phyloP scores from a whole-genome alignment of 2,113 vertebrate genomes.

The Phyllopteryx taeniolatus region DNA sequence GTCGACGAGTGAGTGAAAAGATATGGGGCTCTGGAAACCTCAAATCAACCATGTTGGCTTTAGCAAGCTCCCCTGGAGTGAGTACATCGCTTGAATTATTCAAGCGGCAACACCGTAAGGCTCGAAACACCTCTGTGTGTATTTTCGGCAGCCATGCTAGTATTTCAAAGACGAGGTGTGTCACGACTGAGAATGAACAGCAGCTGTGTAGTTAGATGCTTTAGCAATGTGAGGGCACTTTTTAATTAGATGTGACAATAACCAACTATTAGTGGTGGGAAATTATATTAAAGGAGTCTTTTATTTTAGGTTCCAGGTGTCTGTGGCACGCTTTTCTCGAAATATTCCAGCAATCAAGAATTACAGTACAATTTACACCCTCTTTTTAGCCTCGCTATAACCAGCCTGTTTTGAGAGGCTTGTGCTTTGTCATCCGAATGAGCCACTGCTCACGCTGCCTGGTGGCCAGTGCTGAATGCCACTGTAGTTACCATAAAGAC shows the following conservation, averaged over 20 bases:
- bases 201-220: not conserved
- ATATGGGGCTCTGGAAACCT: slow-evolving; percentile 16
- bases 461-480: no score
- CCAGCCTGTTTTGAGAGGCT: no score
- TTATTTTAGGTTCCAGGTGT: not conserved
- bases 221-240: not conserved
- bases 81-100: slow-evolving; percentile 53
- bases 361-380: no score
- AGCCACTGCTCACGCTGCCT: no score
- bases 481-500: no score
- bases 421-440: no score
- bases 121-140: slow-evolving; percentile 27
- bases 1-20: slow-evolving; percentile 4
- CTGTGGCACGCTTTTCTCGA: not conserved
- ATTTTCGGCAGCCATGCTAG: slow-evolving; percentile 11
- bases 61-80: slow-evolving; percentile 29
- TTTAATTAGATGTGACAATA: no score
- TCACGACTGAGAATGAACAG: not conserved
- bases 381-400: no score
- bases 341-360: no score
- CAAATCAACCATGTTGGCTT: slow-evolving; percentile 20
- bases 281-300: not conserved
- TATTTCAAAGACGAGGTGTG: not conserved
- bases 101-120: slow-evolving; percentile 22
- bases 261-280: not conserved